Evolutionary conservation across 2,797 vertebrate genomes (phyloP).

Genomic region (Lagodon rhomboides): DNA sequence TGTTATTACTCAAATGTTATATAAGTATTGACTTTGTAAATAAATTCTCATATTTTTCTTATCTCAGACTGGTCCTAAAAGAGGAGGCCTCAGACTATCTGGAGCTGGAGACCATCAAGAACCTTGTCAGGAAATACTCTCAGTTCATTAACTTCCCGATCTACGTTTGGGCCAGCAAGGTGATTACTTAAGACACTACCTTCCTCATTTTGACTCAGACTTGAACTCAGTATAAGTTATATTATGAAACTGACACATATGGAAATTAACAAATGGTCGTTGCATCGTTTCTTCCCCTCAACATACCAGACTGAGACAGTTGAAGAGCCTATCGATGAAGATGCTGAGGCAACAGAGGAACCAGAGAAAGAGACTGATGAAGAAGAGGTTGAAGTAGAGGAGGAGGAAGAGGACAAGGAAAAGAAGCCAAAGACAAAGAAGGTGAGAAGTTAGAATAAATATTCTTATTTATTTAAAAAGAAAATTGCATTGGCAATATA

Average conservation of each 20-base stretch:
- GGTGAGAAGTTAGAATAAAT: constrained; percentile 72
- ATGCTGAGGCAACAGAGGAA: constrained; percentile 89
- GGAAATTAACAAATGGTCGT: not conserved
- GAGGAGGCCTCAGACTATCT: constrained; percentile 98
- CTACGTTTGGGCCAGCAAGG: constrained; percentile 99
- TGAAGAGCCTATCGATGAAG: constrained; percentile 97
- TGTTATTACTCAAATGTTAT: not conserved
- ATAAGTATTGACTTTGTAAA: not conserved
- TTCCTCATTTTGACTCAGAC: not conserved
- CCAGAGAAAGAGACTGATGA: constrained; percentile 93
- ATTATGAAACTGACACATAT: constrained; percentile 4
- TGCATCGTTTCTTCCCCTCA: constrained; percentile 3
- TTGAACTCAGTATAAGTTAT: not conserved
- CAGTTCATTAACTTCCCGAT: constrained; percentile 99
- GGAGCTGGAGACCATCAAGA: constrained; percentile 98
- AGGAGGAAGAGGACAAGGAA: constrained; percentile 97
- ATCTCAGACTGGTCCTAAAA: constrained; percentile 93
- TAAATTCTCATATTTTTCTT: constrained; percentile 7
- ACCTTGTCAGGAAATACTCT: constrained; percentile 96
- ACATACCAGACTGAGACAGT: constrained; percentile 92
- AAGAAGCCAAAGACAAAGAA: constrained; percentile 98
- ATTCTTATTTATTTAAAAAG: not conserved
- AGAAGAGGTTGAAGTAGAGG: constrained; percentile 95
- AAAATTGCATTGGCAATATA: not conserved
- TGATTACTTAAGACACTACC: constrained; percentile 64